Base-by-base conservation (phyloP, 2,888 invertebrate genomes). In the Lycocerus yunnanus region DNA sequence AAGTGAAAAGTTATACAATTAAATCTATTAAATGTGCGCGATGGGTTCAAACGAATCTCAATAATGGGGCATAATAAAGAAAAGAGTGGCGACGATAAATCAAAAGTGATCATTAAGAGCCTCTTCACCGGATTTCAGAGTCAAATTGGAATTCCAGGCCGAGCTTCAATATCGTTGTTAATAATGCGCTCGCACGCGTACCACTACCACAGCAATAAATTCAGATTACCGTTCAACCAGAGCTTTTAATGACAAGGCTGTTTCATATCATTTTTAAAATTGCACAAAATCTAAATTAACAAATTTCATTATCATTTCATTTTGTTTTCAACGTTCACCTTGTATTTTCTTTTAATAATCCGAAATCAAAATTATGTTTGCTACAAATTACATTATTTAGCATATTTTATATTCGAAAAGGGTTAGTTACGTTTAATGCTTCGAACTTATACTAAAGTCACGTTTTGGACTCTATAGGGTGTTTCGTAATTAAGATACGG, bases 101-200 rank as follows among this genome's bases (percentile, higher is more conserved):
- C 86, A 86, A 86, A 85, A 85, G 84, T 83, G 82, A 84, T 85
- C 86, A 86, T 86, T 86, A 86, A 84, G 83, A 82, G 82, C 82
- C 82, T 79, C 76, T 78, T 83, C 80, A 82, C 84, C 84, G 85
- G 85, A 85, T 85, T 85, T 85, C 84, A 79, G 84, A 84, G 85
- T 83, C 85, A 86, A 86, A 86, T 86, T 86, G 85, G 83, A 86
- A 86, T 86, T 86, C 86, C 85, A 77, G 83, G 78, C 82, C 82
- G 82, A 80, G 84, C 84, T 84, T 82, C 85, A 84, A 85, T 86
- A 85, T 84, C 82, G 84, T 82, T 84, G 84, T 84, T 84, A 84
- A 84, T 85, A 84, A 84, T 85, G 84, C 84, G 80, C 78, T 78
- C 80, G 83, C 84, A 84, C 84, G 84, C 82, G 81, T 75, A 73